Evolutionary conservation across 2,888 invertebrate genomes (phyloP).

Genomic region (Drosophila lacicola): DNA sequence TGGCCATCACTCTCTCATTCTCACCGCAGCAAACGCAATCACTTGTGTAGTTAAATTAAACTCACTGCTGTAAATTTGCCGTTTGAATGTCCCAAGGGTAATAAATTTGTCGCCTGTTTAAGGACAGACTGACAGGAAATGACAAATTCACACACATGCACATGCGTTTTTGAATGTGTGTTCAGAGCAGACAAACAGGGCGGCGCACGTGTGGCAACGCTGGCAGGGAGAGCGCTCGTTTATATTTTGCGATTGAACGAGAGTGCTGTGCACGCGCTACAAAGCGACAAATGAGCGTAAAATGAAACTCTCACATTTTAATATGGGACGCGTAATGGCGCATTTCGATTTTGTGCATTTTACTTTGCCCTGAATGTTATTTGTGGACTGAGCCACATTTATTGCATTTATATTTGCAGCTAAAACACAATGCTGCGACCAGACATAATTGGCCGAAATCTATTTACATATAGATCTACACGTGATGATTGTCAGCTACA

Average conservation of each 20-base stretch:
- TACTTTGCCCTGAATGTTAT: conserved; percentile 36
- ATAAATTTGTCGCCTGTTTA: conserved; percentile 23
- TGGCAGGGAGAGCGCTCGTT: conserved; percentile 41
- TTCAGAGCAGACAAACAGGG: conserved; percentile 27
- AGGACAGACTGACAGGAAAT: conserved; percentile 36
- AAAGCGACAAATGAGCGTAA: conserved; percentile 56
- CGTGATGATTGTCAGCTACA: conserved; percentile 34
- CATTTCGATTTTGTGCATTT: conserved; percentile 42
- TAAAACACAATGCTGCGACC: conserved; percentile 11
- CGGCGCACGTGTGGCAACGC: conserved; percentile 52
- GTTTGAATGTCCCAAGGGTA: conserved; percentile 17
- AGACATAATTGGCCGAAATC: conserved; percentile 1
- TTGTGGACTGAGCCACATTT: conserved; percentile 14
- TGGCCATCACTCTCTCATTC: conserved; percentile 37
- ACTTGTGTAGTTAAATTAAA: conserved; percentile 13
- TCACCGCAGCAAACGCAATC: conserved; percentile 7
- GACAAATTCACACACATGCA: conserved; percentile 9
- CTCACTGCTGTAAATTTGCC: conserved; percentile 17
- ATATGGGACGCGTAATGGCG: conserved; percentile 36
- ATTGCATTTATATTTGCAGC: conserved; percentile 1
- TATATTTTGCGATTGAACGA: conserved; percentile 26
- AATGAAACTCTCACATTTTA: conserved; percentile 26
- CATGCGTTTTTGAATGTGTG: conserved; percentile 2
- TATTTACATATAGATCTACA: conserved; percentile 8
- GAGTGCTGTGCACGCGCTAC: conserved; percentile 31